These are phyloP conservation scores for Sisyra nigra DNA, from an alignment of 2,888 invertebrate genomes.

Conservation along the genomic window DNA sequence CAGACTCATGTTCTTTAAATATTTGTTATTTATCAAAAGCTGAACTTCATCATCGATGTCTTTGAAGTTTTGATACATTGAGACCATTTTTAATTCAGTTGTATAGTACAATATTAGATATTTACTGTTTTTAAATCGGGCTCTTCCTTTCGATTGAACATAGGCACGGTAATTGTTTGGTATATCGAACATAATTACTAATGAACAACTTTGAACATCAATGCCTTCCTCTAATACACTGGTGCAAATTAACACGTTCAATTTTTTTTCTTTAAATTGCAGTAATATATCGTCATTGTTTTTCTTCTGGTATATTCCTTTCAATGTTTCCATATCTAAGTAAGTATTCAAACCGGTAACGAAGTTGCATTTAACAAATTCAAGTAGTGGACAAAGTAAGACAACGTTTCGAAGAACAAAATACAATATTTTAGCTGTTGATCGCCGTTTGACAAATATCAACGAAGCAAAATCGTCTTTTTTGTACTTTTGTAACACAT, in stretches of 20 bases:
- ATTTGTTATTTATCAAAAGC: background rate
- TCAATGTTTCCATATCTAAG: slow-evolving; percentile 38
- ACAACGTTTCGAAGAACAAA: slow-evolving; percentile 42
- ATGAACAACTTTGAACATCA: slow-evolving; percentile 67
- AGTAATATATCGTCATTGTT: slow-evolving; percentile 34
- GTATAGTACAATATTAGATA: slow-evolving; percentile 38
- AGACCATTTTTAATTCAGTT: slow-evolving; percentile 19
- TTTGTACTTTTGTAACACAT: background rate
- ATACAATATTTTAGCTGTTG: slow-evolving; percentile 59
- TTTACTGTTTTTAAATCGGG: slow-evolving; percentile 44
- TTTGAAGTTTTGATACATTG: slow-evolving; percentile 29
- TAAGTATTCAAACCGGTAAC: slow-evolving; percentile 49
- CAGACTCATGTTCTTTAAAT: slow-evolving; percentile 23
- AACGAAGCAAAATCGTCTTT: slow-evolving; percentile 38
- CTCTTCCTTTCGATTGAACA: slow-evolving; percentile 82
- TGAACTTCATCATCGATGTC: background rate
- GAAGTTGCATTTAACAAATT: slow-evolving; percentile 49
- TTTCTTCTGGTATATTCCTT: slow-evolving; percentile 34
- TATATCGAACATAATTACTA: slow-evolving; percentile 60
- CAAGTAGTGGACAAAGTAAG: slow-evolving; percentile 30
- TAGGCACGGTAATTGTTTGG: slow-evolving; percentile 64
- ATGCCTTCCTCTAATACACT: slow-evolving; percentile 83
- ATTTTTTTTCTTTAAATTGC: slow-evolving; percentile 37
- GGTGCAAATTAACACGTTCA: slow-evolving; percentile 55
- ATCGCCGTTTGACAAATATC: slow-evolving; percentile 55